A percentile compares a stretch with the other conserved stretches of the same genome.
Evolutionary conservation across 2,113 vertebrate genomes (phyloP).

Genomic region (Leptodactylus fuscus): DNA sequence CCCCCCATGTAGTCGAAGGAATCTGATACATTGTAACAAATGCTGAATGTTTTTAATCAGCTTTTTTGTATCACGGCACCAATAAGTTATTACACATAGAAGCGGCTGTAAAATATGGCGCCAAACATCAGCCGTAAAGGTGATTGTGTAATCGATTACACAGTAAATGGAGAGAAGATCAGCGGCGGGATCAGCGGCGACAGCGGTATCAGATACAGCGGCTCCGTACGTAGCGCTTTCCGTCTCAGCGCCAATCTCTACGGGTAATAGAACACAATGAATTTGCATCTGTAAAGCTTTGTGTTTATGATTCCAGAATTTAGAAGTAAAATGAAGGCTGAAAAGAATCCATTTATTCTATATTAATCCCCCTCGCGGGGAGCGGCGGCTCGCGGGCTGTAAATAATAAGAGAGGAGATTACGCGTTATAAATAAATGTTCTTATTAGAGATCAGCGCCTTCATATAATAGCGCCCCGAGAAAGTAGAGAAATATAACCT

Average conservation of each 20-base stretch:
- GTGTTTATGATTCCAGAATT: background rate
- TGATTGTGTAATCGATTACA: background rate
- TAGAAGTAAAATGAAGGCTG: slow-evolving; percentile 21
- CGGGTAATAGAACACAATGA: background rate
- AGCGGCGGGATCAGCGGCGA: background rate
- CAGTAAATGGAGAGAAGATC: background rate
- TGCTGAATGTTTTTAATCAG: no score
- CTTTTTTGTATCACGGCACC: no score
- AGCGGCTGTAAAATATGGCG: no score
- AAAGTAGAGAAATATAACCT: no score
- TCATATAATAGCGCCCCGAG: background rate
- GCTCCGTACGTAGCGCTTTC: background rate
- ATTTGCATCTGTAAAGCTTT: background rate
- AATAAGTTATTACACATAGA: no score
- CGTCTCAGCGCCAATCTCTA: background rate
- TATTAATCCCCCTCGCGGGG: background rate
- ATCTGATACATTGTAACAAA: no score
- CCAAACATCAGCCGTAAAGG: background rate
- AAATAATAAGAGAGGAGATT: background rate
- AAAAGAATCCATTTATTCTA: background rate
- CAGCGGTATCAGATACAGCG: background rate
- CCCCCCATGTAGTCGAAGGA: no score
- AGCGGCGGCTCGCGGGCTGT: background rate
- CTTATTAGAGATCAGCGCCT: background rate
- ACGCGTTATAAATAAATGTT: slow-evolving; percentile 11